phyloP scores from a whole-genome alignment of 2,113 vertebrate genomes.

The Lonchura striata region DNA sequence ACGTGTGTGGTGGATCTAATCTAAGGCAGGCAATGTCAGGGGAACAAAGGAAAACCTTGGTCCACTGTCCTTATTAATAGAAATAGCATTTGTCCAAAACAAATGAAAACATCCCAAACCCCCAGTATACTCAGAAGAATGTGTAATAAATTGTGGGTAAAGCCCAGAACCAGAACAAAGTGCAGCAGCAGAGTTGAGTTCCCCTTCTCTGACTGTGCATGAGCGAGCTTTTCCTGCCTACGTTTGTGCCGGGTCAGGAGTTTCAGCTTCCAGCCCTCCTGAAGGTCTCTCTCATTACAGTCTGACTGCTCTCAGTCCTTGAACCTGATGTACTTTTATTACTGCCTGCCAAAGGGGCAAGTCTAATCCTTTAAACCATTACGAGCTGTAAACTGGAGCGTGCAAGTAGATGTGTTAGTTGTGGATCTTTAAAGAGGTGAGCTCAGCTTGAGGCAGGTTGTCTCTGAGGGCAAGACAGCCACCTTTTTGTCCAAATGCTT shows the following conservation, averaged over 20 bases:
- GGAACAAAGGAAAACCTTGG: background rate
- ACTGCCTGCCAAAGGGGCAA: background rate
- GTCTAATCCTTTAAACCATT: background rate
- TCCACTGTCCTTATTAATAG: background rate
- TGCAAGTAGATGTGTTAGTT: background rate
- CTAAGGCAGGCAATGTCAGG: background rate
- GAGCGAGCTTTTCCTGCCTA: background rate
- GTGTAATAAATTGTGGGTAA: background rate
- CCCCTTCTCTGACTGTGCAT: background rate
- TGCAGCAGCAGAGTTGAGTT: fast-evolving
- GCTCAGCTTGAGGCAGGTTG: background rate
- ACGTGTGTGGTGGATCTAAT: background rate
- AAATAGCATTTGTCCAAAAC: background rate
- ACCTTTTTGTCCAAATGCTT: background rate
- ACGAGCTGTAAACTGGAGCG: background rate
- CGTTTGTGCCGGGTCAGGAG: background rate
- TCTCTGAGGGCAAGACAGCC: background rate
- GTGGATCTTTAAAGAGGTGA: background rate
- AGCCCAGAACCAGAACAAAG: background rate
- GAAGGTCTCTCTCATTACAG: fast-evolving
- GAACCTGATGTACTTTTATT: background rate
- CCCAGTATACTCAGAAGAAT: background rate
- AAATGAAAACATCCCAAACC: background rate
- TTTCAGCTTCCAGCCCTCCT: background rate
- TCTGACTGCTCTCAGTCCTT: background rate